These are phyloP conservation scores for Plectus sambesii DNA, from an alignment of 1,140 invertebrate genomes.

Conservation along the genomic window DNA sequence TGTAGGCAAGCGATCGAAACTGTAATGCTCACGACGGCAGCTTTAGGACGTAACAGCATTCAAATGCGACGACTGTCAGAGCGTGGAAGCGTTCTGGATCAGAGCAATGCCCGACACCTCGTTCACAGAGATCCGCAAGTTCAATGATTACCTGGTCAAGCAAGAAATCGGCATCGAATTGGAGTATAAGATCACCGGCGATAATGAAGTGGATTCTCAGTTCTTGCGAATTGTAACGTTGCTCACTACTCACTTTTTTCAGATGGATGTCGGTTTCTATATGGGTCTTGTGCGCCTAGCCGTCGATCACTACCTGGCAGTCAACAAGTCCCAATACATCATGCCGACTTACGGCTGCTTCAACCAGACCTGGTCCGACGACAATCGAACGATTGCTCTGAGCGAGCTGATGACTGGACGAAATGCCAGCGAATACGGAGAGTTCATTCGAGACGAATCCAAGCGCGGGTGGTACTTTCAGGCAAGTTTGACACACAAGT, in stretches of 20 bases:
- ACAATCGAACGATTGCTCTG: conserved; percentile 15
- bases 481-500: conserved; percentile 11
- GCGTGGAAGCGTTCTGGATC: conserved; percentile 33
- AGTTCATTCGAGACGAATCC: conserved; percentile 19
- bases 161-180: conserved; percentile 20
- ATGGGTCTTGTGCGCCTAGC: conserved; percentile 4
- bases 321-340: conserved; percentile 10
- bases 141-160: conserved; percentile 21
- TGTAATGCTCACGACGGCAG: conserved; percentile 19
- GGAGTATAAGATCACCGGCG: conserved; percentile 26
- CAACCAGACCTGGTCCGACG: too few relatives aligned
- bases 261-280: conserved; percentile 16
- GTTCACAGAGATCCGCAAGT: conserved; percentile 14
- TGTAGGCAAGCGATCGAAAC: conserved; percentile 15
- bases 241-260: too few relatives aligned
- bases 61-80: conserved; percentile 34
- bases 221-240: conserved; percentile 3
- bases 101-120: conserved; percentile 21
- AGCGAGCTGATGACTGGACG: conserved; percentile 19
- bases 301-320: not conserved
- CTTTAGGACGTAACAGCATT: conserved; percentile 33
- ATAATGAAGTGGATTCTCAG: conserved; percentile 25
- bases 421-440: conserved; percentile 16
- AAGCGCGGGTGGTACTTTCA: conserved; percentile 25
- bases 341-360: too few relatives aligned